Base-by-base conservation (phyloP, 2,797 vertebrate species). In the Steatocranus sp. region DNA sequence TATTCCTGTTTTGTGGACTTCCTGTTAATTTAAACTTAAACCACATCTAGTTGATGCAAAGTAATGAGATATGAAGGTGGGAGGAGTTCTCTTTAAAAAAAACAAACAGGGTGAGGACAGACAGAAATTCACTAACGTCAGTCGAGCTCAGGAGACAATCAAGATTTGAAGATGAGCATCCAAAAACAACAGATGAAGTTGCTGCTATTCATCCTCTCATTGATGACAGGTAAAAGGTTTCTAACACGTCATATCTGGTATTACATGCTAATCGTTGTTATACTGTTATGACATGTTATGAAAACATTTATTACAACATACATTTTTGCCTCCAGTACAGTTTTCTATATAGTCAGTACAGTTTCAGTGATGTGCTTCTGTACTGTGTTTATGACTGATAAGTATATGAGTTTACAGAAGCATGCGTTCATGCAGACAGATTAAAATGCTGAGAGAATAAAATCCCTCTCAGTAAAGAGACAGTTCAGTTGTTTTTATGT, bases 261-360 rank as follows among this genome's bases (percentile, higher is more conserved):
- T 20, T 36, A 36, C 32, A 61, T 0, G 32, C 18, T 61, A 34
- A 6, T 61, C 4, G 1, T 5, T 61, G 10, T 3, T 34, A 61
- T 0, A 11, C 2, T 34, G 1, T 20, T 34, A 36, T 7, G 0
- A 58, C 9, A 58, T 58, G 27, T n/a, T 5, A 36, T 36, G 10
- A 15, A 30, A 18, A 32, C 2, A 4, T 36, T n/a, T 61, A 36
- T 5, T 61, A 36, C 56, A 61, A 18, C 6, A 20, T 36, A n/a
- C 0, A 61, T 34, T 34, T 34, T n/a, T 34, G 18, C 54, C 27
- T 58, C 15, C 54, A 32, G 54, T 32, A 32, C 1, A 54, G 12
- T 27, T 54, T 53, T 54, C 51, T 27, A 15, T 15, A 27, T 30
- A 56, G 14, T 8, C 12, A 27, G 51, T 17, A 30, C 7, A 11